These are phyloP conservation scores for Pithys albifrons DNA, from an alignment of 2,113 vertebrate genomes.

Conservation along the genomic window DNA sequence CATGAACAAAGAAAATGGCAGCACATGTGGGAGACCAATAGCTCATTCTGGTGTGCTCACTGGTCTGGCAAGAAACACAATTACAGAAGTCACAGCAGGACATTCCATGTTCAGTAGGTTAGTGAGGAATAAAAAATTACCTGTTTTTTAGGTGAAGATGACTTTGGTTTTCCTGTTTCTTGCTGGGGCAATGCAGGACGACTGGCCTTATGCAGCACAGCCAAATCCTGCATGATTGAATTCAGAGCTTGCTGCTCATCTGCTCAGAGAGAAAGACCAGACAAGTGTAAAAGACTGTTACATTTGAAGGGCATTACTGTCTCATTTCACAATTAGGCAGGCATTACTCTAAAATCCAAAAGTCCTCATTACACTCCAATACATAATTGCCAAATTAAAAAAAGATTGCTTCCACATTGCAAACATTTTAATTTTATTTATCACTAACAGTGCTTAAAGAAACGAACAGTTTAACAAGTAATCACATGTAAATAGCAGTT, in stretches of 20 bases:
- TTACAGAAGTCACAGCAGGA: constrained; percentile 22
- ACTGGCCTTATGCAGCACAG: constrained; percentile 94
- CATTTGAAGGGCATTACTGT: background rate
- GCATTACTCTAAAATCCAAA: background rate
- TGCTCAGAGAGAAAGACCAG: constrained; percentile 11
- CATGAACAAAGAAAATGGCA: constrained; percentile 11
- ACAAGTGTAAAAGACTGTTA: background rate
- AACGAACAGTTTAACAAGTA: background rate
- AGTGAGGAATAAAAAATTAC: constrained; percentile 68
- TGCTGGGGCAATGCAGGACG: constrained; percentile 86
- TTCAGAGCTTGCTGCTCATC: constrained; percentile 95
- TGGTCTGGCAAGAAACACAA: constrained; percentile 23
- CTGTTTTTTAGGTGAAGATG: constrained; percentile 94
- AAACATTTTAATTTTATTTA: background rate
- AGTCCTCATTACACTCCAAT: background rate
- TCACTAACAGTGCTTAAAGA: background rate
- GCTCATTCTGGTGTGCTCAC: background rate
- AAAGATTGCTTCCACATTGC: background rate
- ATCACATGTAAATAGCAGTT: background rate
- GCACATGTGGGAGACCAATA: background rate
- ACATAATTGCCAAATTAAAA: background rate
- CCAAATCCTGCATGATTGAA: constrained; percentile 99
- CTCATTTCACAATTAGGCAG: background rate
- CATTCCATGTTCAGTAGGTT: background rate
- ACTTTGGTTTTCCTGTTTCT: constrained; percentile 89